Conservation (phyloP, 1,140 invertebrate species). For the Cydia splendana region DNA sequence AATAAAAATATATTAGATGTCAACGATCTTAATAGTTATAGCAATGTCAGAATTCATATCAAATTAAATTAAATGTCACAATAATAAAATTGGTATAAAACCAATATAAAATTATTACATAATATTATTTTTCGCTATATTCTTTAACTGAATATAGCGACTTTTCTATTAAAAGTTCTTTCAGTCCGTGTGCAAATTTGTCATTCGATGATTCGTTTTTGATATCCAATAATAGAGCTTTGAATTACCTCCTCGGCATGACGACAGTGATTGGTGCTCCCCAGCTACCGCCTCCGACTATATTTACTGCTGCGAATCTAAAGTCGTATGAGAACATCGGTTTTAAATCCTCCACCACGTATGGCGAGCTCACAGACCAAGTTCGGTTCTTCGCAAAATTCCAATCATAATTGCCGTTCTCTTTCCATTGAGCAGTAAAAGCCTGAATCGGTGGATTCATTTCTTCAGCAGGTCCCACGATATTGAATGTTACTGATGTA, state of each 20-base stretch:
- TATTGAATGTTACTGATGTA: constrained; percentile 90
- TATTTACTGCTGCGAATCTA: constrained; percentile 91
- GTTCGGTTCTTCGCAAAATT: constrained; percentile 84
- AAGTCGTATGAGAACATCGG: constrained; percentile 92
- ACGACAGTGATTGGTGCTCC: constrained; percentile 79
- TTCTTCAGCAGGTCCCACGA: constrained; percentile 86
- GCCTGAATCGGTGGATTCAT: constrained; percentile 87
- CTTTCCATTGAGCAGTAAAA: constrained; percentile 88
- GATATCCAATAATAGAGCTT: not conserved
- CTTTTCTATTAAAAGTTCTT: too few relatives aligned
- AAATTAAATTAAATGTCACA: too few relatives aligned
- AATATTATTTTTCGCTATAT: too few relatives aligned
- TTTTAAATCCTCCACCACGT: constrained; percentile 89
- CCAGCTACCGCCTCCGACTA: constrained; percentile 90
- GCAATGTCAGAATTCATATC: too few relatives aligned
- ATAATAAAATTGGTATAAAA: too few relatives aligned
- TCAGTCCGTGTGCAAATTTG: too few relatives aligned
- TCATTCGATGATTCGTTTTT: too few relatives aligned
- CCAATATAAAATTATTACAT: too few relatives aligned
- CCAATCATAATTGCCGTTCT: constrained; percentile 84
- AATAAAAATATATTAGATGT: too few relatives aligned
- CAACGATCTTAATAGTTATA: too few relatives aligned
- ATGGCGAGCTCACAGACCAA: constrained; percentile 87
- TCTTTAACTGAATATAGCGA: too few relatives aligned
- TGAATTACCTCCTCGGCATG: constrained; percentile 78